These are phyloP conservation scores for Nomia melanderi DNA, from an alignment of 1,140 invertebrate species.

Conservation along the genomic window DNA sequence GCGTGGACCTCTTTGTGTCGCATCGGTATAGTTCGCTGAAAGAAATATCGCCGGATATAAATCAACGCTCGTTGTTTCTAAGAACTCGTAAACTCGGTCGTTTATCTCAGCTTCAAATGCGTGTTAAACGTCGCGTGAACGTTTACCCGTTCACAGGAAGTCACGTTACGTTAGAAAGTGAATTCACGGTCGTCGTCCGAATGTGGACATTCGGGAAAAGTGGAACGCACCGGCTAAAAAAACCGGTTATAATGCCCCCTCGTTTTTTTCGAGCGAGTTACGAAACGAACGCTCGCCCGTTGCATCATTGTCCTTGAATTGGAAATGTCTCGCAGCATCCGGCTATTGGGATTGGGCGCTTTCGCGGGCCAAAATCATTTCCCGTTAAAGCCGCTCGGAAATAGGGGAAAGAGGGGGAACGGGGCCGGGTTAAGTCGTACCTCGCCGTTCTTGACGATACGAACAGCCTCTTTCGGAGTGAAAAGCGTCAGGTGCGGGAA, in stretches of 20 bases:
- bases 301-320: conserved; percentile 30
- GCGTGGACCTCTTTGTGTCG: conserved; percentile 92
- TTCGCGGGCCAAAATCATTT: neutral
- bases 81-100: no score
- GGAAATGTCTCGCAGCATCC: neutral
- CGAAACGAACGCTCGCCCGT: conserved; percentile 31
- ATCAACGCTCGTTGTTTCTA: no score
- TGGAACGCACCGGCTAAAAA: neutral
- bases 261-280: conserved; percentile 28
- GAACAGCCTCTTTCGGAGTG: conserved; percentile 88
- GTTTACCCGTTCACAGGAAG: neutral
- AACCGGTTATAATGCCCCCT: conserved; percentile 11
- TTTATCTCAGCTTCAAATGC: no score
- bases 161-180: neutral
- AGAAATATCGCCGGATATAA: neutral
- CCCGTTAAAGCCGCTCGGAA: neutral
- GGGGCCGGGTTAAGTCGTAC: conserved; percentile 72
- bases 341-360: neutral
- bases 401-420: neutral
- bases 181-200: neutral
- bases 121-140: no score
- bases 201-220: neutral
- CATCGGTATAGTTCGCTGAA: conserved; percentile 90
- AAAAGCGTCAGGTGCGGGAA: conserved; percentile 89
- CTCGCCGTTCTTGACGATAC: conserved; percentile 90